These are phyloP conservation scores for Grallaria varia DNA, from an alignment of 2,113 vertebrate species.

Conservation along the genomic window DNA sequence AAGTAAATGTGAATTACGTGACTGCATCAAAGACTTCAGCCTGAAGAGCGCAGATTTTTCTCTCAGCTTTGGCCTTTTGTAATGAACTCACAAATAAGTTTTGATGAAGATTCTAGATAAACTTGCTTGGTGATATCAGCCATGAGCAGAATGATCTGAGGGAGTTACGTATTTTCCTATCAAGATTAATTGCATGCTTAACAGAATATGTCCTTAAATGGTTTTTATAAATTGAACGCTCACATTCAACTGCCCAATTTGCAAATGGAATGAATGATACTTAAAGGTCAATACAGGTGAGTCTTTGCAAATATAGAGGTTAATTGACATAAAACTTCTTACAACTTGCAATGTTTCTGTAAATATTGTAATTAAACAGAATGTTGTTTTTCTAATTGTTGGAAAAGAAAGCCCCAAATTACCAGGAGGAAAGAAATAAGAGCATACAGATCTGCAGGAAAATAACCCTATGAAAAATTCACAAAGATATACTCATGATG, in stretches of 20 bases:
- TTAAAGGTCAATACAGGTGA: background rate
- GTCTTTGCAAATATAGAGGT: background rate
- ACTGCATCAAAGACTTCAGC: constrained; percentile 15
- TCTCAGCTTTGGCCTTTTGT: background rate
- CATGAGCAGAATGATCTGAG: background rate
- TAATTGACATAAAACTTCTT: background rate
- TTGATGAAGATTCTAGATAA: constrained; percentile 5
- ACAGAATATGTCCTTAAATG: background rate
- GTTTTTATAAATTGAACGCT: background rate
- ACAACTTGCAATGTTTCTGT: background rate
- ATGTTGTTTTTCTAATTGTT: constrained; percentile 54
- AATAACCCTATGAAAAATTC: constrained; percentile 45
- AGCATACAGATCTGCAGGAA: constrained; percentile 25
- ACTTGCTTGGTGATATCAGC: background rate
- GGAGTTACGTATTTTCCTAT: background rate
- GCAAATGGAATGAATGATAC: background rate
- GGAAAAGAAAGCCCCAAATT: constrained; percentile 25
- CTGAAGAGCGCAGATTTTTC: background rate
- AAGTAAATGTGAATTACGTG: constrained; percentile 36
- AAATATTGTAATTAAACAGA: constrained; percentile 54
- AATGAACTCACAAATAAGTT: constrained; percentile 4
- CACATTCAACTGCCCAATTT: background rate
- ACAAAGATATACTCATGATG: constrained; percentile 13
- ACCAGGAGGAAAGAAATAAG: constrained; percentile 42
- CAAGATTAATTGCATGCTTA: background rate